A percentile compares a stretch with the other conserved stretches of the same genome.
Conservation (phyloP, 2,113 vertebrate species). For the Sinocyclocheilus maitianheensis region DNA sequence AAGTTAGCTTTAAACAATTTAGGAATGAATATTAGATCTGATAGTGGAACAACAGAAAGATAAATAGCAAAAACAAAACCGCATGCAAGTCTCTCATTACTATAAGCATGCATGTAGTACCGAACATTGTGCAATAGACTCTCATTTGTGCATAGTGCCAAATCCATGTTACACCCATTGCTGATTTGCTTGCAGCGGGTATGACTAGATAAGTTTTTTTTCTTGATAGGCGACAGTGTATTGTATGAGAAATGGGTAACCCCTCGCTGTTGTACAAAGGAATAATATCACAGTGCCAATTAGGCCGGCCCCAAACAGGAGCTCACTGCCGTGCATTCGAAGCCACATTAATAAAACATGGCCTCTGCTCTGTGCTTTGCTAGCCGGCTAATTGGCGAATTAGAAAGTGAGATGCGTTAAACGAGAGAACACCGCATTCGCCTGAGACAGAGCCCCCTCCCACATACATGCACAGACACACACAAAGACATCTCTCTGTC, state of each 20-base stretch:
- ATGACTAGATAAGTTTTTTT: slow-evolving; percentile 46
- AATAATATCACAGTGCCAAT: slow-evolving; percentile 76
- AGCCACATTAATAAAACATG: slow-evolving; percentile 94
- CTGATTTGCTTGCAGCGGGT: slow-evolving; percentile 44
- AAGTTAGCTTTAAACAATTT: not conserved
- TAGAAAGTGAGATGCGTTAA: slow-evolving; percentile 89
- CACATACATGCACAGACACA: slow-evolving; percentile 40
- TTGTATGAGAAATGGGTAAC: slow-evolving; percentile 65
- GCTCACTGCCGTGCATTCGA: slow-evolving; percentile 67
- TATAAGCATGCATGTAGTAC: not conserved
- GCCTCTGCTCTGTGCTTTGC: slow-evolving; percentile 78
- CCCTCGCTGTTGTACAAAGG: slow-evolving; percentile 74
- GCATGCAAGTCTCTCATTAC: not conserved
- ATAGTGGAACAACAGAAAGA: not conserved
- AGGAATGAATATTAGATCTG: not conserved
- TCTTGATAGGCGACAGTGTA: slow-evolving; percentile 57
- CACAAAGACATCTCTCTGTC: slow-evolving; percentile 51
- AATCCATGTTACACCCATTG: slow-evolving; percentile 1
- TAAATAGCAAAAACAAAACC: not conserved
- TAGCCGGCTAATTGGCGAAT: slow-evolving; percentile 94
- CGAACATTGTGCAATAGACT: not conserved
- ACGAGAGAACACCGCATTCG: slow-evolving; percentile 73
- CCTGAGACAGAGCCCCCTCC: slow-evolving; percentile 75
- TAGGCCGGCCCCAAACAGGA: slow-evolving; percentile 72
- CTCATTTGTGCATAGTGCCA: not conserved